Conservation (phyloP, 1,140 invertebrate genomes). For the Mesaphorura yosii region DNA sequence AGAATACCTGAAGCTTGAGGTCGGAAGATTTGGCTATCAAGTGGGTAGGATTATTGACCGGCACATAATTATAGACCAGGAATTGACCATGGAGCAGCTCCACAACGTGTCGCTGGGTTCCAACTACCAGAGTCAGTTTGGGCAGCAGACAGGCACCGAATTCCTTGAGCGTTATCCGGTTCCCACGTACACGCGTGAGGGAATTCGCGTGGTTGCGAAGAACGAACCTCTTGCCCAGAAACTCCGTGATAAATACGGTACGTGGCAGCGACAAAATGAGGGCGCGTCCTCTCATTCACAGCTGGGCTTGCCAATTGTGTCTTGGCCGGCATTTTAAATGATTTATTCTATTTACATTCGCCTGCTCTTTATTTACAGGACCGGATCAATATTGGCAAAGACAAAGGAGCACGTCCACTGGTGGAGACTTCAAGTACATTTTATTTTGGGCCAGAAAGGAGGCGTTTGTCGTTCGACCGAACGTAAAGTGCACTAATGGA, state of each 20-base stretch:
- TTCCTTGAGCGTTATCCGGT: conserved; percentile 7
- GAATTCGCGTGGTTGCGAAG: no score
- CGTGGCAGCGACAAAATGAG: neutral
- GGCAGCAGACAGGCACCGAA: no score
- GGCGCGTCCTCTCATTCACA: neutral
- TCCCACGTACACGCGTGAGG: conserved; percentile 16
- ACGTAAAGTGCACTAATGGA: conserved; percentile 84
- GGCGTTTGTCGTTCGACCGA: conserved; percentile 71
- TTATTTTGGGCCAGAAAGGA: conserved; percentile 59
- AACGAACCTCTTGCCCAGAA: neutral
- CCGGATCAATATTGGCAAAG: no score
- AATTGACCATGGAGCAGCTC: conserved; percentile 65
- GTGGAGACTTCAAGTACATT: conserved; percentile 5
- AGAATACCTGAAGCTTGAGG: conserved; percentile 68
- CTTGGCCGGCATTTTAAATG: no score
- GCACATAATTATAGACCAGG: conserved; percentile 45
- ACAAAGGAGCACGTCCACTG: no score
- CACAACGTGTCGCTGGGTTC: conserved; percentile 49
- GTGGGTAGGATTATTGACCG: conserved; percentile 45
- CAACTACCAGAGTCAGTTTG: no score
- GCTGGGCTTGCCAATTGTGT: no score
- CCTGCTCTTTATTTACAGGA: no score
- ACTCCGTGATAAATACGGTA: neutral
- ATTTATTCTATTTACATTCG: no score
- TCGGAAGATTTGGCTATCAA: conserved; percentile 64